Evolutionary conservation across 2,113 vertebrate genomes (phyloP).

Genomic region (Cryptomyrus ogoouensis): DNA sequence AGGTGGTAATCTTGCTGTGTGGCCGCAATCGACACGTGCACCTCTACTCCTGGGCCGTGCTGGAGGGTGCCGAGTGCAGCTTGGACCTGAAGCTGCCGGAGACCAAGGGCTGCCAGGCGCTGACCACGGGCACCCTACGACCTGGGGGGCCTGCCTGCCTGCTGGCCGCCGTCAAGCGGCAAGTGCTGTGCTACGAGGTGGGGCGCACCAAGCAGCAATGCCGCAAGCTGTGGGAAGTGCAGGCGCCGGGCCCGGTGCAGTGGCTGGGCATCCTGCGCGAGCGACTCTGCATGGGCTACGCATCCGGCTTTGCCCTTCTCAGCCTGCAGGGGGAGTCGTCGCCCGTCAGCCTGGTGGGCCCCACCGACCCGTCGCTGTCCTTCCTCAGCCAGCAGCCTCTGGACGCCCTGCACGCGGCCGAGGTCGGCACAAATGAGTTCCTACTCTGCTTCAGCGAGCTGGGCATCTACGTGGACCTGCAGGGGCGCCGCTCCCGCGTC

Average conservation of each 20-base stretch:
- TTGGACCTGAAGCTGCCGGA: constrained; percentile 84
- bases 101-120: constrained; percentile 88
- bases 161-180: constrained; percentile 83
- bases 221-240: constrained; percentile 77
- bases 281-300: constrained; percentile 87
- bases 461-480: constrained; percentile 88
- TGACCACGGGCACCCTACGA: constrained; percentile 67
- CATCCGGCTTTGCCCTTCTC: constrained; percentile 87
- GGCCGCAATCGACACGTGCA: constrained; percentile 88
- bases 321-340: constrained; percentile 89
- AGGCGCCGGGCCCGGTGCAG: constrained; percentile 79
- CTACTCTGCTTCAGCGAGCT: constrained; percentile 97
- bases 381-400: constrained; percentile 86
- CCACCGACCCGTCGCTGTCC: constrained; percentile 79
- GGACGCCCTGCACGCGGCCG: constrained; percentile 88
- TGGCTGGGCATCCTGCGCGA: constrained; percentile 85
- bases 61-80: constrained; percentile 77
- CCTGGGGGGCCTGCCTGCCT: constrained; percentile 72
- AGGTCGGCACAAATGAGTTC: constrained; percentile 73
- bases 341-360: constrained; percentile 83
- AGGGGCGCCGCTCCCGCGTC: constrained; percentile 80
- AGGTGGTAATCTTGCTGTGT: constrained; percentile 75
- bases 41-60: constrained; percentile 77
- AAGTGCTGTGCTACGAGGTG: constrained; percentile 86
- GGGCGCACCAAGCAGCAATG: constrained; percentile 76